Evolutionary conservation across 2,113 vertebrate species (phyloP).

Genomic region (Columba janthina): DNA sequence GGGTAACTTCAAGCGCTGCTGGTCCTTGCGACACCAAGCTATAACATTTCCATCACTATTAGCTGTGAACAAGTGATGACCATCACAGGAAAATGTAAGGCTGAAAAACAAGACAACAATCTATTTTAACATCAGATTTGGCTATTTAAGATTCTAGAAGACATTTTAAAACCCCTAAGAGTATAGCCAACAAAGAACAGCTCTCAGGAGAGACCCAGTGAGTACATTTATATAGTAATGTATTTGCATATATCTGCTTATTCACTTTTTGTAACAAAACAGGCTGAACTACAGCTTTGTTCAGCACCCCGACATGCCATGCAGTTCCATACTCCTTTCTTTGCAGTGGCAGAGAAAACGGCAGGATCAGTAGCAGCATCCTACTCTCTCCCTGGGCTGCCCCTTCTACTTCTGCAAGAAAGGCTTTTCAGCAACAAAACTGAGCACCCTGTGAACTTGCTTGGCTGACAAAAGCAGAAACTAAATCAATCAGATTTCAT

Average conservation of each 20-base stretch:
- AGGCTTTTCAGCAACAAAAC: neutral
- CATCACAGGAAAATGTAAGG: constrained; percentile 97
- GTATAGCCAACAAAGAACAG: neutral
- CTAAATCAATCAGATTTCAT: neutral
- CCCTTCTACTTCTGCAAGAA: neutral
- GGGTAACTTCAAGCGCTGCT: constrained; percentile 94
- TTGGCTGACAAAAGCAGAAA: neutral
- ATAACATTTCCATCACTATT: constrained; percentile 95
- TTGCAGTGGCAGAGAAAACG: neutral
- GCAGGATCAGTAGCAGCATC: neutral
- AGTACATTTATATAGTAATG: rapidly evolving
- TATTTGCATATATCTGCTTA: neutral
- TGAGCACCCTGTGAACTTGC: neutral
- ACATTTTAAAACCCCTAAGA: neutral
- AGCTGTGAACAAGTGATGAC: constrained; percentile 95
- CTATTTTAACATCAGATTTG: neutral
- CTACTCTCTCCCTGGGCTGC: neutral
- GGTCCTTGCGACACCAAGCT: constrained; percentile 96
- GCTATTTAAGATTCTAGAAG: neutral
- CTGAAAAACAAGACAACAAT: constrained; percentile 69
- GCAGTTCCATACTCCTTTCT: neutral
- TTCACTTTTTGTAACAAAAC: neutral
- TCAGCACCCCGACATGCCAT: neutral
- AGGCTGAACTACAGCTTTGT: neutral
- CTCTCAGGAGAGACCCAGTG: neutral